phyloP scores from a whole-genome alignment of 1,140 invertebrate species.

The Bombus haemorrhoidalis region DNA sequence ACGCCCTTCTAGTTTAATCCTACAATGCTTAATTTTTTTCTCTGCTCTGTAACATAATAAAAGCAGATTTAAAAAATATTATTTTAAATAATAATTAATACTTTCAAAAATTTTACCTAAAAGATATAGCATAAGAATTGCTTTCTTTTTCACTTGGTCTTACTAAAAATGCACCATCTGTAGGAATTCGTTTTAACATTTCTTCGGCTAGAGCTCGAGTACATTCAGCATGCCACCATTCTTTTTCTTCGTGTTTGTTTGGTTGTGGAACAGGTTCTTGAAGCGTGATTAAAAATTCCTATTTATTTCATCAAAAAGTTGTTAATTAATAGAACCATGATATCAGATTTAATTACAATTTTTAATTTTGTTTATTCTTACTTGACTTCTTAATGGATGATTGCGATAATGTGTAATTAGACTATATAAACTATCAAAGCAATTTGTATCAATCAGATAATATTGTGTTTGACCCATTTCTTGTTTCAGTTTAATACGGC shows the following conservation, averaged over 20 bases:
- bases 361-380: slow-evolving; percentile 68
- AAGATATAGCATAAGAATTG: slow-evolving; percentile 96
- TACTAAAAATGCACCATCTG: slow-evolving; percentile 96
- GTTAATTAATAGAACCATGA: slow-evolving; percentile 1
- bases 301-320: slow-evolving; percentile 4
- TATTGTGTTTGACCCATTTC: slow-evolving; percentile 95
- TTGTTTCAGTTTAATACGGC: slow-evolving; percentile 94
- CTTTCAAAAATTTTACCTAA: slow-evolving; percentile 85
- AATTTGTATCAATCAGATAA: slow-evolving; percentile 94
- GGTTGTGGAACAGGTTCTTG: slow-evolving; percentile 97
- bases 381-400: slow-evolving; percentile 92
- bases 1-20: slow-evolving; percentile 95
- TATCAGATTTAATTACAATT: slow-evolving; percentile 12
- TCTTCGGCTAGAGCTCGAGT: slow-evolving; percentile 93
- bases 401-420: slow-evolving; percentile 95
- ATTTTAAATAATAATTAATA: not conserved
- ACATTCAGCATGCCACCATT: slow-evolving; percentile 95
- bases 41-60: slow-evolving; percentile 87
- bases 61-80: slow-evolving; percentile 2
- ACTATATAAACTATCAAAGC: slow-evolving; percentile 96
- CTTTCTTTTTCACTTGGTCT: slow-evolving; percentile 93
- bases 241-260: slow-evolving; percentile 95
- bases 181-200: slow-evolving; percentile 90
- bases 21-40: slow-evolving; percentile 97
- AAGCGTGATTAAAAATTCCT: slow-evolving; percentile 94